Base-by-base conservation (phyloP, 92 coral and sea anemone genomes). In the Zoanthus sociatus region DNA sequence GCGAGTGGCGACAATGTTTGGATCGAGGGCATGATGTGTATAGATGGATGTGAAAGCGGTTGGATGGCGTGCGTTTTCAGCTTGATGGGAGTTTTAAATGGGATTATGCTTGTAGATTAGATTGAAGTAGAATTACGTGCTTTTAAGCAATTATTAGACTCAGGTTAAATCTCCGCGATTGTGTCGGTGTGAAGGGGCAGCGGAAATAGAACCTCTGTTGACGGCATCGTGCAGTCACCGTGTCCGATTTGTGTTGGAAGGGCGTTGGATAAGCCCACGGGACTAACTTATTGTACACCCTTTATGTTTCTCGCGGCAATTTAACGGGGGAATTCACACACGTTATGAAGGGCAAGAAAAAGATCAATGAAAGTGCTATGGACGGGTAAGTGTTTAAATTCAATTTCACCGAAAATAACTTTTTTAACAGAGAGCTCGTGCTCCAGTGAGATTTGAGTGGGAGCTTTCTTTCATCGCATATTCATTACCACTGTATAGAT, bases 251-350 rank as follows among this genome's bases (percentile, higher is more conserved):
- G 47, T 81, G 74, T 81, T 64, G 66, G 73, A 68, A 33, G 74
- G 70, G 85, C 55, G 66, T 81, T 64, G 85, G 75, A 81, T 81
- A 81, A 81, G 66, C 85, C 85, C 85, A 81, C 85, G 85, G 85
- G 85, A 81, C 85, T 75, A 6, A 44, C 56, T 71, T 13, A 81
- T 81, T 71, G 73, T 33, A 15, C 74, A 81, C 20, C 53, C 85
- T 81, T 81, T 81, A 81, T 81, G 85, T 67, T 47, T 42, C 46
- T 81, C 85, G 30, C 37, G 26, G 45, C 73, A 60, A n/a, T 47
- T 81, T 81, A 64, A 81, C 73, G 85, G 66, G 75, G 64, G 61
- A 81, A 42, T 81, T 63, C 47, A 42, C 58, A 46, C 85, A 9
- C 30, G 60, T 47, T 13, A 81, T 81, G 85, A 81, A 81, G 75